Evolutionary conservation across 2,113 vertebrate species (phyloP).

Genomic region (Ginglymostoma cirratum): DNA sequence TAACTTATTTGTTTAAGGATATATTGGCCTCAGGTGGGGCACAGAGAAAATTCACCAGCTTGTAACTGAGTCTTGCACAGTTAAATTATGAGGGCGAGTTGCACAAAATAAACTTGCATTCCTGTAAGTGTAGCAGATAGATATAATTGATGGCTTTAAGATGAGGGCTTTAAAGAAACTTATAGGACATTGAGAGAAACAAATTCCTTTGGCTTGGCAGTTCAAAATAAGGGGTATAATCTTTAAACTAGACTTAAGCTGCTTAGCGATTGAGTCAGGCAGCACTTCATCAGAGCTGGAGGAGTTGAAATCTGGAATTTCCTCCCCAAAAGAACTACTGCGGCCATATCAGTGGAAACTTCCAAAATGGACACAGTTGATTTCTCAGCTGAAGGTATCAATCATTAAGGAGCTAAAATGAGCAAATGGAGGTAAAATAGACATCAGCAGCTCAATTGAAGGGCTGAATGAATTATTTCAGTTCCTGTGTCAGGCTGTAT

Average conservation of each 20-base stretch:
- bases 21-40: not conserved
- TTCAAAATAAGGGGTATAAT: not conserved
- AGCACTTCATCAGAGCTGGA: not conserved
- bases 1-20: not conserved
- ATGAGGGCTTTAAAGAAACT: not conserved
- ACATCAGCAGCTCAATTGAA: not conserved
- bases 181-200: not conserved
- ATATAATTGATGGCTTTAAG: not conserved
- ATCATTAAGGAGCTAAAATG: too few species aligned
- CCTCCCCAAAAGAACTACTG: not conserved
- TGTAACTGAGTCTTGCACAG: not conserved
- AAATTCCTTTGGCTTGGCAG: not conserved
- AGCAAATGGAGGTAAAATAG: not conserved
- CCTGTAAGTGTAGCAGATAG: not conserved
- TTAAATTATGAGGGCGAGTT: not conserved
- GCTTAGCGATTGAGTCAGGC: not conserved
- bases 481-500: not conserved
- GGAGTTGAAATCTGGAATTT: not conserved
- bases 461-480: not conserved
- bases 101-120: not conserved
- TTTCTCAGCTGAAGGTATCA: not conserved
- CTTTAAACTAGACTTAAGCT: not conserved
- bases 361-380: not conserved
- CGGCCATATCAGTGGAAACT: not conserved
- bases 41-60: not conserved